Percentiles rank a stretch among this genome's conserved stretches.
These are phyloP conservation scores for Himalopsyche anomala DNA, from an alignment of 2,888 invertebrate genomes.

Conservation along the genomic window DNA sequence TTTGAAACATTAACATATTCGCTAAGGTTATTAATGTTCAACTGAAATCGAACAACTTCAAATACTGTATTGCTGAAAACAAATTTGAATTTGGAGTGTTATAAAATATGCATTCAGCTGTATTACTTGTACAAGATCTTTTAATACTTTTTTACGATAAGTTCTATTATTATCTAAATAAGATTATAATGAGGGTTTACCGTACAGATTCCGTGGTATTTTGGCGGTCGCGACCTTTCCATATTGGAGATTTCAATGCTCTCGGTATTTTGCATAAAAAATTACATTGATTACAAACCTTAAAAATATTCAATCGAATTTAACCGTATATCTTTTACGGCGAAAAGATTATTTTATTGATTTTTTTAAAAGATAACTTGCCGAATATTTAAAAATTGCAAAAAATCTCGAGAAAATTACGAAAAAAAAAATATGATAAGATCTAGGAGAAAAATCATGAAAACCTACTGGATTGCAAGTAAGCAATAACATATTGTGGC, in stretches of 20 bases:
- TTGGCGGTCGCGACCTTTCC: constrained; percentile 30
- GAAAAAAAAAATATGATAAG: too few species aligned
- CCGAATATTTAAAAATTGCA: too few species aligned
- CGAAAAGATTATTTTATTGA: background rate
- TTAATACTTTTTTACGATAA: background rate
- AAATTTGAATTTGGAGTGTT: too few species aligned
- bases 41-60: too few species aligned
- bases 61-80: too few species aligned
- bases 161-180: constrained; percentile 1
- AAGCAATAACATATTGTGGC: too few species aligned
- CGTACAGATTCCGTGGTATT: constrained; percentile 3
- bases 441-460: too few species aligned
- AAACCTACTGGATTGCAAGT: too few species aligned
- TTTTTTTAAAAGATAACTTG: too few species aligned
- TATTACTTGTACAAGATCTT: background rate
- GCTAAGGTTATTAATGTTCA: background rate
- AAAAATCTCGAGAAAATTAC: too few species aligned
- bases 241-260: background rate
- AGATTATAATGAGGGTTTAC: background rate
- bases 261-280: background rate
- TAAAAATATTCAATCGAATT: too few species aligned
- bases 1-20: constrained; percentile 10
- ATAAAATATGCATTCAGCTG: background rate
- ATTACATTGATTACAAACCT: background rate
- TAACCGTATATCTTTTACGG: background rate